phyloP scores from a whole-genome alignment of 2,113 vertebrate species.

The Actinemys pallida region DNA sequence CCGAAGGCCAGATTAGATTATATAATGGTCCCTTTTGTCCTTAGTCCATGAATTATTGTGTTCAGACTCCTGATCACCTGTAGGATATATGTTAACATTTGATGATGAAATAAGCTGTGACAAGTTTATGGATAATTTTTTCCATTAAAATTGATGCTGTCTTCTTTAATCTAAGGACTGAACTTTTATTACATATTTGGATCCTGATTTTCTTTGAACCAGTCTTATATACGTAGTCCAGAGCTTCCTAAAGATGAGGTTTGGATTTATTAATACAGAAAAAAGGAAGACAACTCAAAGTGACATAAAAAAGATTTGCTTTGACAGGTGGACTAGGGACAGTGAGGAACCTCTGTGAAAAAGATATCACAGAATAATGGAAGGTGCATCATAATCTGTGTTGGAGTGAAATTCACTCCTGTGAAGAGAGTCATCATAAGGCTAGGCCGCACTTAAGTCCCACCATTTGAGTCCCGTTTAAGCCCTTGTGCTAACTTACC shows the following conservation, averaged over 20 bases:
- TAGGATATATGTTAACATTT: no score
- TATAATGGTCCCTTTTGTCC: no score
- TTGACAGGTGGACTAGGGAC: neutral
- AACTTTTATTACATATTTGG: neutral
- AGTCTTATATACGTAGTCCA: no score
- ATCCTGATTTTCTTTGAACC: neutral
- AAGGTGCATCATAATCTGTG: no score
- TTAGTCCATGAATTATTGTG: no score
- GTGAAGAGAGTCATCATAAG: neutral
- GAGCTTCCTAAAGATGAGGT: fast-evolving
- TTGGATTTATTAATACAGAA: neutral
- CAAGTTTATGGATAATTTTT: no score
- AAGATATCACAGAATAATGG: neutral
- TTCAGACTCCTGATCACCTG: no score
- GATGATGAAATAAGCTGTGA: no score
- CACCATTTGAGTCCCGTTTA: neutral
- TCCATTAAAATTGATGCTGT: no score
- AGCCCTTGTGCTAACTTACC: neutral
- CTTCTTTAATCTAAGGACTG: neutral
- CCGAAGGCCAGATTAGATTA: no score
- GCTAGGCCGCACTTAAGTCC: neutral
- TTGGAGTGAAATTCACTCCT: neutral
- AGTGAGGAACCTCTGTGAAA: neutral
- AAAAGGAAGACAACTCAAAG: neutral
- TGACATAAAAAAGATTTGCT: fast-evolving